A percentile compares a stretch with the other conserved stretches of the same genome.
phyloP scores from a whole-genome alignment of 2,888 invertebrate genomes.

The Orthosia gracilis region DNA sequence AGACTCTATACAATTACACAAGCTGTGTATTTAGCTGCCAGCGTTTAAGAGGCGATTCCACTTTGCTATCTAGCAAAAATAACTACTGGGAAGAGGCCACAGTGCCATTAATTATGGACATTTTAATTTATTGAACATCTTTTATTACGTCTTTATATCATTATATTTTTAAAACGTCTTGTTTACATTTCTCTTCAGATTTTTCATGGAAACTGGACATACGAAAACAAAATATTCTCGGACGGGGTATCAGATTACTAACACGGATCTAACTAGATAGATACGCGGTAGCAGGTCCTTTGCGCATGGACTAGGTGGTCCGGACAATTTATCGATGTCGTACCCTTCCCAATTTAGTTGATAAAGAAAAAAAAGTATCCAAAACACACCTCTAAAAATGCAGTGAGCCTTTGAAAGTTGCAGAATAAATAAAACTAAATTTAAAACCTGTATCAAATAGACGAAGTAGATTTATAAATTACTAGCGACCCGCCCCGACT shows the following conservation, averaged over 20 bases:
- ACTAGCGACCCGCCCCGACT: too few relatives aligned
- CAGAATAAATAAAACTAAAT: too few relatives aligned
- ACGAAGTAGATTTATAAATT: too few relatives aligned
- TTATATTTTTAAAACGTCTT: too few relatives aligned
- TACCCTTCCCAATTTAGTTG: too few relatives aligned
- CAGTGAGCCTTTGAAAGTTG: too few relatives aligned
- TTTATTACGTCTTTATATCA: too few relatives aligned
- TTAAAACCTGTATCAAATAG: too few relatives aligned
- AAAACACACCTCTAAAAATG: too few relatives aligned
- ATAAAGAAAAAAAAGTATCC: too few relatives aligned
- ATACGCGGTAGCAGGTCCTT: too few relatives aligned
- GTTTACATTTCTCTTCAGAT: neutral
- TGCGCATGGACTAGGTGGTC: neutral
- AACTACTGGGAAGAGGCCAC: neutral
- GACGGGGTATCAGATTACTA: neutral
- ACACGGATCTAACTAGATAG: too few relatives aligned
- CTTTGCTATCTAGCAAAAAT: neutral
- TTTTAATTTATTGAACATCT: neutral
- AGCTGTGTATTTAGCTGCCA: neutral
- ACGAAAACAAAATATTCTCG: neutral
- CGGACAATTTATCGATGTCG: neutral
- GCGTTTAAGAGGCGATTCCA: neutral
- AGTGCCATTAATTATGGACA: neutral
- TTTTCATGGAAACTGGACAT: neutral
- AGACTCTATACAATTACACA: neutral